phyloP scores from a whole-genome alignment of 1,140 invertebrate species.

The Drosophila kanapiae region DNA sequence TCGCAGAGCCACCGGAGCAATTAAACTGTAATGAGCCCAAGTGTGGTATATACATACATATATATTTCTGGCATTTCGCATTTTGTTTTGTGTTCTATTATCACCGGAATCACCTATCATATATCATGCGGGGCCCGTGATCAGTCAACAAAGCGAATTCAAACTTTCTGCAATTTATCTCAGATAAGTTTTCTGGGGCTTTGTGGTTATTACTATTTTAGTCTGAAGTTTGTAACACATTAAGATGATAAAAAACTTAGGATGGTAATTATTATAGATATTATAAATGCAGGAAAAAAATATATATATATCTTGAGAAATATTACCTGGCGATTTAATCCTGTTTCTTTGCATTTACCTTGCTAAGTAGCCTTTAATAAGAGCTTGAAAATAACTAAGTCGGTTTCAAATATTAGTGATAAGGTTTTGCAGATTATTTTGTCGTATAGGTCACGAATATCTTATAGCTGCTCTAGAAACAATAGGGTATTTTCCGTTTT shows the following conservation, averaged over 20 bases:
- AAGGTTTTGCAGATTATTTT: neutral
- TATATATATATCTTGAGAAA: neutral
- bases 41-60: conserved; percentile 2
- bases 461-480: neutral
- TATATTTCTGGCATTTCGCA: conserved; percentile 1
- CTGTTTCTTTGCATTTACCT: neutral
- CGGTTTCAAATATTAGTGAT: neutral
- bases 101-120: conserved; percentile 35
- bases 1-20: conserved; percentile 18
- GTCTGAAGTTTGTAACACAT: no score
- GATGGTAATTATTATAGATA: neutral
- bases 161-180: conserved; percentile 70
- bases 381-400: neutral
- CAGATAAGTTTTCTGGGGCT: conserved; percentile 17
- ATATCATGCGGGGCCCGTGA: conserved; percentile 57
- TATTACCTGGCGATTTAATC: neutral
- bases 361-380: neutral
- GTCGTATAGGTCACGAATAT: neutral
- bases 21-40: conserved; percentile 45
- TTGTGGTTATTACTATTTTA: neutral
- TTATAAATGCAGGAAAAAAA: neutral
- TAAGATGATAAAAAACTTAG: neutral
- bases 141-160: conserved; percentile 30
- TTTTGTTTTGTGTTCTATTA: conserved; percentile 34
- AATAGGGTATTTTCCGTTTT: neutral